Evolutionary conservation across 1,140 invertebrate genomes (phyloP), one percentile per base, ranked within the genome.

Genomic region (Cherax quadricarinatus): DNA sequence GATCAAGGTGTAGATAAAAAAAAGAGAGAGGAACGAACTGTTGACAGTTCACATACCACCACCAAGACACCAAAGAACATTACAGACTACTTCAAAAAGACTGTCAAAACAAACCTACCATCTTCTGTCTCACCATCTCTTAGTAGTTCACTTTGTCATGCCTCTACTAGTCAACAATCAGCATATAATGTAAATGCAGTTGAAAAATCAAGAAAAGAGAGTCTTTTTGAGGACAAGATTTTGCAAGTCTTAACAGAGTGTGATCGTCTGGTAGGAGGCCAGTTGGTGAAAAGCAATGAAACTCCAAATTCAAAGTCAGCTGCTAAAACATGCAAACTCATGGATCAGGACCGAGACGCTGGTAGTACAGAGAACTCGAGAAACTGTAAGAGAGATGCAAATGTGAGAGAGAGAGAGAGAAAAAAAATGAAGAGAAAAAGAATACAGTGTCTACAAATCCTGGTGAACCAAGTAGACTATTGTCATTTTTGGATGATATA

Each of bases 191-290:
- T 10, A n/a, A 51, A 57, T 62, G 57, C 16, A 82, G 14, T 10
- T 41, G 60, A 3, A 4, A 24, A 24, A 48, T 12, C 41, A 41
- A 70, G 12, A 21, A 82, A 86, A 53, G 73, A 51, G 16, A 10
- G 53, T 53, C 60, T 91, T 4, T 86, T 53, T 73, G 89, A 91
- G 48, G 89, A 91, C 16, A 91, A 91, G 66, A 91, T 91, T 14
- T 66, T 86, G 10, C 84, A 91, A 62, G 89, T 91, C 5, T 24
- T 91, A 18, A 81, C 51, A 30, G 89, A 91, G 30, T 91, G 89
- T 80, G 89, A 91, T 53, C 89, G 89, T 66, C 48, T 91, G 16
- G 73, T 91, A 79, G 89, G 86, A 70, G 85, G 60, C n/a, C 75
- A 86, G 79, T 87, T 53, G 51, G 12, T 41, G 21, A 83, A 84